A percentile compares a stretch with the other conserved stretches of the same genome.
These are phyloP conservation scores for Macrobrachium nipponense DNA, from an alignment of 1,140 invertebrate species.

Conservation along the genomic window DNA sequence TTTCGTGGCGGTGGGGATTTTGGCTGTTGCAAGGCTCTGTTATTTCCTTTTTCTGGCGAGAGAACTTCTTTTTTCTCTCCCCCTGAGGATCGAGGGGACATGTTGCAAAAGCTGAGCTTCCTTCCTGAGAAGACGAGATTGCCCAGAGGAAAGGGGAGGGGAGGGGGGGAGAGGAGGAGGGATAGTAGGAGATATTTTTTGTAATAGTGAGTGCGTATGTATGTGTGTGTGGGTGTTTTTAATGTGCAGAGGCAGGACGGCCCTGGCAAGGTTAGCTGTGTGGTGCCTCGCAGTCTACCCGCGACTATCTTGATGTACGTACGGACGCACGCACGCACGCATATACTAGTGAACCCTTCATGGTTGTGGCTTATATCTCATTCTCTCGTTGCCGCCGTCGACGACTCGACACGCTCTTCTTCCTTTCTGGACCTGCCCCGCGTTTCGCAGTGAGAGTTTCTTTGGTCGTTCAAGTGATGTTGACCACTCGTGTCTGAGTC, in stretches of 20 bases:
- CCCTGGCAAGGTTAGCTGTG: slow-evolving; percentile 58
- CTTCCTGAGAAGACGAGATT: neutral
- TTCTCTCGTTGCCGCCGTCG: too few species aligned
- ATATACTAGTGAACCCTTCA: neutral
- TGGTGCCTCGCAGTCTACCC: slow-evolving; percentile 61
- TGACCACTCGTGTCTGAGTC: too few species aligned
- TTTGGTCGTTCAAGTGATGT: too few species aligned
- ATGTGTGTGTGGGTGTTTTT: slow-evolving; percentile 30
- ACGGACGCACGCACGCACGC: slow-evolving; percentile 36
- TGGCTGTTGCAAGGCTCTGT: slow-evolving; percentile 25
- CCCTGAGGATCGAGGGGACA: neutral
- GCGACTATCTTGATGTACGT: slow-evolving; percentile 25
- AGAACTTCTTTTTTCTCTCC: neutral
- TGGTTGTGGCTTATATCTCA: too few species aligned
- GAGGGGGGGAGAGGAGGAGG: neutral
- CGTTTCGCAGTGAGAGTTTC: too few species aligned
- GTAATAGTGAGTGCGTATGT: too few species aligned
- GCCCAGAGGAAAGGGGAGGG: neutral
- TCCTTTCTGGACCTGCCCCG: too few species aligned
- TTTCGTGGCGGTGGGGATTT: slow-evolving; percentile 11
- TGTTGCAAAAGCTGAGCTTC: neutral
- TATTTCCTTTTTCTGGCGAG: slow-evolving; percentile 29
- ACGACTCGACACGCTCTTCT: too few species aligned
- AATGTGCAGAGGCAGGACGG: slow-evolving; percentile 36
- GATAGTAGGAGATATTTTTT: too few species aligned